phyloP scores from a whole-genome alignment of 2,797 vertebrate genomes.

The Acropternis orthonyx region DNA sequence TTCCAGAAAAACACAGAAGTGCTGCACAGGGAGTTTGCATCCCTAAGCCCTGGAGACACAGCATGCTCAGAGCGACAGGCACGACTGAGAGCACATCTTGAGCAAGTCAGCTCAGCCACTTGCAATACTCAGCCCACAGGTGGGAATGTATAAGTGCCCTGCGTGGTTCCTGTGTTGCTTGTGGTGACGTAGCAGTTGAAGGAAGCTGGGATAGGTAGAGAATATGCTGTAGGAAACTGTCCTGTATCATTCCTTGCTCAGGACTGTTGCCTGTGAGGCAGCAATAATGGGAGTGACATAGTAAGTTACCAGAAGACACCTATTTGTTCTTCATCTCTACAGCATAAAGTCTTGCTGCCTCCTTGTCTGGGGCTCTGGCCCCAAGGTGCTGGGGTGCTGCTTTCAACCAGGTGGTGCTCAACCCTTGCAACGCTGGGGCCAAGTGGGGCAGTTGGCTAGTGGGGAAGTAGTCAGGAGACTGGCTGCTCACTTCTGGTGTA shows the following conservation, averaged over 20 bases:
- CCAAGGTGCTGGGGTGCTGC: not conserved
- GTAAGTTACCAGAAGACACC: not conserved
- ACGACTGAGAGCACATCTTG: fast-evolving
- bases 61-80: fast-evolving
- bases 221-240: not conserved
- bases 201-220: not conserved
- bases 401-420: not conserved
- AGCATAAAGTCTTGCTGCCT: not conserved
- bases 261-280: not conserved
- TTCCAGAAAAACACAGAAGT: not conserved
- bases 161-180: not conserved
- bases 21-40: not conserved
- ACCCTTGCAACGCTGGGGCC: fast-evolving
- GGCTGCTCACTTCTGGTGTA: not conserved
- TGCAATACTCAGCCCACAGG: not conserved
- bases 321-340: not conserved
- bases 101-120: not conserved
- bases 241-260: not conserved
- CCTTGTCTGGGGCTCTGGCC: not conserved
- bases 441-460: not conserved
- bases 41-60: not conserved
- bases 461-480: not conserved
- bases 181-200: not conserved
- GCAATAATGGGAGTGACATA: fast-evolving
- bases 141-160: not conserved